phyloP scores from a whole-genome alignment of 2,888 invertebrate genomes.

The Melanargia galathea region DNA sequence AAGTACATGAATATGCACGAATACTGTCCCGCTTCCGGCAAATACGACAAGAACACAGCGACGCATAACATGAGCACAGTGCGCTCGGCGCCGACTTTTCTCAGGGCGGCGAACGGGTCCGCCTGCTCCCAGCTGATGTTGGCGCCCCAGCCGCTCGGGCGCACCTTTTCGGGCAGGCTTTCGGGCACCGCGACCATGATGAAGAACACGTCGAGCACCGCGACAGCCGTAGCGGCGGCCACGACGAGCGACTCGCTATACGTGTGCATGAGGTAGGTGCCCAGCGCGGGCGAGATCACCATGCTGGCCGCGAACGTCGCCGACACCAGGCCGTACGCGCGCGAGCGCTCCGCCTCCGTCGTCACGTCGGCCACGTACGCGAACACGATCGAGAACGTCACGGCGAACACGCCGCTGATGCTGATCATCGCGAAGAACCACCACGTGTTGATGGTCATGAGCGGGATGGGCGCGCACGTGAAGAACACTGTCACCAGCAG shows the following conservation, averaged over 20 bases:
- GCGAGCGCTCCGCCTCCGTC: conserved; percentile 96
- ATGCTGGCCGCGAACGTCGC: conserved; percentile 99
- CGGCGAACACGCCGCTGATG: conserved; percentile 99
- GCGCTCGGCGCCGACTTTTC: conserved; percentile 96
- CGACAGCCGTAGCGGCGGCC: conserved; percentile 96
- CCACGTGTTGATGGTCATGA: conserved; percentile 99
- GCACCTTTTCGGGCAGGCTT: conserved; percentile 95
- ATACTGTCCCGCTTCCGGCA: conserved; percentile 99
- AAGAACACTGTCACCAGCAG: conserved; percentile 98
- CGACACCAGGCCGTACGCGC: conserved; percentile 98
- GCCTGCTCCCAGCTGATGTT: conserved; percentile 99
- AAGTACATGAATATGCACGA: conserved; percentile 99
- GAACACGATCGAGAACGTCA: conserved; percentile 99
- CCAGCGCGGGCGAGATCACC: conserved; percentile 98
- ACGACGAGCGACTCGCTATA: conserved; percentile 95
- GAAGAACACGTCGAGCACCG: conserved; percentile 98
- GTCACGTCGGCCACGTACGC: conserved; percentile 99
- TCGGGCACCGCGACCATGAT: conserved; percentile 99
- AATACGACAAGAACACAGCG: conserved; percentile 97
- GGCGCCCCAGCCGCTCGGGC: conserved; percentile 90
- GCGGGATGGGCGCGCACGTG: conserved; percentile 98
- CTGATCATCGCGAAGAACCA: conserved; percentile 99
- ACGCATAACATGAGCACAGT: conserved; percentile 98
- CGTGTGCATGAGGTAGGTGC: conserved; percentile 92
- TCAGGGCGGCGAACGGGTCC: conserved; percentile 97